A percentile compares a stretch with the other conserved stretches of the same genome.
Conservation (phyloP, 2,797 vertebrate species). For the Buceros bicornis region DNA sequence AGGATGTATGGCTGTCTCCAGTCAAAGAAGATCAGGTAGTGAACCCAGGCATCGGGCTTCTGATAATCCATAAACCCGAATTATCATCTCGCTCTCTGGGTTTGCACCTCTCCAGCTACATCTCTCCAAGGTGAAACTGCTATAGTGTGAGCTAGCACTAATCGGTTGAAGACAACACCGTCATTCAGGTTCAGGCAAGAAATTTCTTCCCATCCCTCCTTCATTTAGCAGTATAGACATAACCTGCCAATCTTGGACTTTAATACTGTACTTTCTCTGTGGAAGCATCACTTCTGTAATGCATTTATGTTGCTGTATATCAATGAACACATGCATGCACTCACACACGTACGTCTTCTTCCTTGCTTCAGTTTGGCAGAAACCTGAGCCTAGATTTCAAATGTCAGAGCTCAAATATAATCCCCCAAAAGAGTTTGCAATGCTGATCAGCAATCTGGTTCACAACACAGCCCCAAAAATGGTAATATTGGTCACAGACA, state of each 20-base stretch:
- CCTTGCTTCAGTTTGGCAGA: not conserved
- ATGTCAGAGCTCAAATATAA: not conserved
- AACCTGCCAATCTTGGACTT: not conserved
- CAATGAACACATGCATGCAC: not conserved
- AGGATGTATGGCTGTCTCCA: not conserved
- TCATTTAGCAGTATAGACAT: not conserved
- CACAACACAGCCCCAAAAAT: not conserved
- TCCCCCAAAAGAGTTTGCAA: not conserved
- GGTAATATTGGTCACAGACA: not conserved
- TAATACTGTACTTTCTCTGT: not conserved
- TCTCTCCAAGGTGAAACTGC: not conserved
- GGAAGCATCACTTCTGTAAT: not conserved
- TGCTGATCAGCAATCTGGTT: not conserved
- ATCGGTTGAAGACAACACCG: not conserved
- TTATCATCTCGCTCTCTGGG: not conserved
- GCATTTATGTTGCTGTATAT: not conserved
- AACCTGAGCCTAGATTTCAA: not conserved
- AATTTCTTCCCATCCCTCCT: not conserved
- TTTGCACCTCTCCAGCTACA: not conserved
- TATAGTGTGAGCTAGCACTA: not conserved
- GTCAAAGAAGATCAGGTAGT: not conserved
- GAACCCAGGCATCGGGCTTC: not conserved
- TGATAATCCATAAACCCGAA: not conserved
- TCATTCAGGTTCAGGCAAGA: not conserved
- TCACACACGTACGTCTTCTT: not conserved